Evolutionary conservation across 2,113 vertebrate species (phyloP), one percentile per base, ranked within the genome.

Genomic region (Gracilinanus agilis): DNA sequence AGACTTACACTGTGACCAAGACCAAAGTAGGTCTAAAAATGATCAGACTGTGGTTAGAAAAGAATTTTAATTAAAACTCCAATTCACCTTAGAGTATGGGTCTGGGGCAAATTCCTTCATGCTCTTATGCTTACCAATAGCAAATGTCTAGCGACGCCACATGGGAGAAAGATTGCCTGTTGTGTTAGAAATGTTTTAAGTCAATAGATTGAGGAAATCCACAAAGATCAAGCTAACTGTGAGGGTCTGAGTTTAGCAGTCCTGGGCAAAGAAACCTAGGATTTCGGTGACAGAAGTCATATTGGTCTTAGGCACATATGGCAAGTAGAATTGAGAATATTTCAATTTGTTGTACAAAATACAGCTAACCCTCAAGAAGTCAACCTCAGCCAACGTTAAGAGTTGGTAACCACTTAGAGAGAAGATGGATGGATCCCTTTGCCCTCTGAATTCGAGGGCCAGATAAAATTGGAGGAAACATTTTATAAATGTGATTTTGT

Each of bases 11-110:
- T 54, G 56, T 67, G 90, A 8, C 55, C 88, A 94, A 88, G 53
- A 96, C 93, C 34, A 93, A 54, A 90, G 29, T 10, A 19, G 21
- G 44, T 34, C 89, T 92, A 95, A 94, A 93, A 94, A 58, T 96
- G 90, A 95, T 2, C 95, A 95, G 90, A 83, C 55, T 95, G 90
- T 93, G 90, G 89, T 90, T 91, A 89, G 75, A n/a, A 83, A 83
- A 94, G 53, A 95, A 91, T 61, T 94, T 92, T 93, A 95, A 94
- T 92, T 94, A 96, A 97, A 96, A 94, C 25, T 61, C n/a, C 75
- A 94, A 88, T 44, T 55, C 92, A 55, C 95, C 95, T 89, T 94
- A 53, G 13, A 91, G 75, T 61, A 53, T 90, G 92, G 44, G 44
- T 94, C 54, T 75, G 49, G 49, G 55, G 94, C 89, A 90, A 91